Evolutionary conservation across 2,888 invertebrate genomes (phyloP).

Genomic region (Leptinotarsa peninsularis): DNA sequence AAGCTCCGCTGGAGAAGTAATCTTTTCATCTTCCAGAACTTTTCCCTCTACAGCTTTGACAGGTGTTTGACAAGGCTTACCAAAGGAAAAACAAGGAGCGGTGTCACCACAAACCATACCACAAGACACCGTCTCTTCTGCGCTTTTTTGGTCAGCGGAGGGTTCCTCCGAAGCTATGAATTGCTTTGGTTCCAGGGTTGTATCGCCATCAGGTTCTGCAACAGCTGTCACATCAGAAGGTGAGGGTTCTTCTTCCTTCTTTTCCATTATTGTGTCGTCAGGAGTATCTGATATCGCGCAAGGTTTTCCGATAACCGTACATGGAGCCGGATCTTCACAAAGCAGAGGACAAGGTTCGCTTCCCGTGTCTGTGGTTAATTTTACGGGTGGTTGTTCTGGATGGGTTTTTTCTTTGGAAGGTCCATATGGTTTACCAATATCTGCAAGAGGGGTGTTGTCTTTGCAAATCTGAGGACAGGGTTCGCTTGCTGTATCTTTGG

Average conservation of each 20-base stretch:
- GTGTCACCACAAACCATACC: slow-evolving; percentile 1
- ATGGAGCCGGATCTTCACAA: slow-evolving; percentile 20
- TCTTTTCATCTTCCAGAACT: not conserved
- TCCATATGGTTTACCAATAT: slow-evolving; percentile 22
- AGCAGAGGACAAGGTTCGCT: slow-evolving; percentile 1
- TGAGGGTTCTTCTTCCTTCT: not conserved
- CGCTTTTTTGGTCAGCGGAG: not conserved
- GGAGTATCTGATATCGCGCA: not conserved
- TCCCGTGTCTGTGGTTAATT: not conserved
- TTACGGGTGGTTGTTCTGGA: not conserved
- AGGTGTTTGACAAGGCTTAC: not conserved
- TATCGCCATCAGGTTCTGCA: not conserved
- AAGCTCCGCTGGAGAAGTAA: not conserved
- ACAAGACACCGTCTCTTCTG: not conserved
- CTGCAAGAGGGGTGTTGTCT: slow-evolving; percentile 7
- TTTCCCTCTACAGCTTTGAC: not conserved
- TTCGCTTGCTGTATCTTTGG: not conserved
- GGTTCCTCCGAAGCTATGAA: not conserved
- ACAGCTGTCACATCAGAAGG: not conserved
- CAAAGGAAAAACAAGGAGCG: slow-evolving; percentile 19
- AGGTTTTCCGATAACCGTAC: slow-evolving; percentile 21
- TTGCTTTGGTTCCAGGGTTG: not conserved
- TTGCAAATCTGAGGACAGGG: slow-evolving; percentile 7
- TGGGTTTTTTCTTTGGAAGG: not conserved
- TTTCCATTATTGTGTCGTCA: not conserved